phyloP scores from a whole-genome alignment of 2,797 vertebrate genomes.

The Poecilia wingei region DNA sequence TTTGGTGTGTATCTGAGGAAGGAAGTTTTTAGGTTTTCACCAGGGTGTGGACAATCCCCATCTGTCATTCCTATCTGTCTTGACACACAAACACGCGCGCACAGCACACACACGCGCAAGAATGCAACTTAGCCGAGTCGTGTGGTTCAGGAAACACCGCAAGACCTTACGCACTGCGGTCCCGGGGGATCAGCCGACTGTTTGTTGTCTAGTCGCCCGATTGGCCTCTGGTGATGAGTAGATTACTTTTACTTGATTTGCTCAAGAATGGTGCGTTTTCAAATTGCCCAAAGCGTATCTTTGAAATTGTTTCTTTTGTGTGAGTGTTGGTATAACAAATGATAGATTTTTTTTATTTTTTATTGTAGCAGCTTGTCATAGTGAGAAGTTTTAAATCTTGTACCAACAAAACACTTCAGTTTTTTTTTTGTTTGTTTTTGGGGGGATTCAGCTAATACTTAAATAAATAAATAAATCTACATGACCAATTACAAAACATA shows the following conservation, averaged over 20 bases:
- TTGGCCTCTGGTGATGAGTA: slow-evolving; percentile 11
- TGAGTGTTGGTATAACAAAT: not conserved
- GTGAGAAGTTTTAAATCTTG: not conserved
- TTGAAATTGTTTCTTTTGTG: not conserved
- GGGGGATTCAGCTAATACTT: not conserved
- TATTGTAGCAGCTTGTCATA: not conserved
- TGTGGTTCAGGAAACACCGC: slow-evolving; percentile 63
- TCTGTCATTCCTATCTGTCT: slow-evolving; percentile 41
- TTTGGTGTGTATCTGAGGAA: slow-evolving; percentile 34
- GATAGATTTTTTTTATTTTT: not conserved
- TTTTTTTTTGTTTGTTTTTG: not conserved
- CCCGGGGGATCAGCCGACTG: slow-evolving; percentile 35
- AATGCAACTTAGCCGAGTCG: slow-evolving; percentile 42
- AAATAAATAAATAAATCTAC: not conserved
- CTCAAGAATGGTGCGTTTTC: not conserved
- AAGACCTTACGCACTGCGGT: slow-evolving; percentile 40
- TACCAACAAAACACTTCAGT: not conserved
- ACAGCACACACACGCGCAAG: slow-evolving; percentile 14
- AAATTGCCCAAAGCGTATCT: not conserved
- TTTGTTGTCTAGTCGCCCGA: slow-evolving; percentile 40
- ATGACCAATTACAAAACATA: not conserved
- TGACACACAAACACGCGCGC: slow-evolving; percentile 11
- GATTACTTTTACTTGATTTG: slow-evolving; percentile 25
- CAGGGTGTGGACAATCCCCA: slow-evolving; percentile 42
- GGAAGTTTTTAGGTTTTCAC: slow-evolving; percentile 30